phyloP scores from a whole-genome alignment of 37 sponge, comb jelly and placozoan species.

The Hexactinellida sp. region DNA sequence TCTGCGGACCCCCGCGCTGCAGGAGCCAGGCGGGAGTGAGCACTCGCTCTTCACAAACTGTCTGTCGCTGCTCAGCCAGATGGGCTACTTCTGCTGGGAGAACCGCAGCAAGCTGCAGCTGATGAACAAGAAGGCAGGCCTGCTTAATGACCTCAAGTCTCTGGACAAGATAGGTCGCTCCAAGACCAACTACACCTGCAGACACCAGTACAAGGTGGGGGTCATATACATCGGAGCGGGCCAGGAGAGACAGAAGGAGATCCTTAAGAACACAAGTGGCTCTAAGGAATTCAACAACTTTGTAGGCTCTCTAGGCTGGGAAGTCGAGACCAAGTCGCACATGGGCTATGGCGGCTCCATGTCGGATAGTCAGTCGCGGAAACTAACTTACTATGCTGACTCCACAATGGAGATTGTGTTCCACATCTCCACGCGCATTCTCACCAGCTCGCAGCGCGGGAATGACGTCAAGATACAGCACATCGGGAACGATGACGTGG shows the following conservation, averaged over 20 bases:
- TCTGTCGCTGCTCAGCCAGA: constrained; percentile 44
- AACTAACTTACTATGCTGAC: constrained; percentile 74
- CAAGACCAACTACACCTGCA: constrained; percentile 37
- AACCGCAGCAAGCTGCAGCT: constrained; percentile 47
- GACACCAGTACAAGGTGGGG: constrained; percentile 92
- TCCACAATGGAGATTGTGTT: constrained; percentile 86
- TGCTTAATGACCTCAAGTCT: constrained; percentile 70
- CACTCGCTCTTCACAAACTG: constrained; percentile 28
- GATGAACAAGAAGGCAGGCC: constrained; percentile 53
- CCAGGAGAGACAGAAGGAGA: constrained; percentile 73
- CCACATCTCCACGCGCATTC: constrained; percentile 88
- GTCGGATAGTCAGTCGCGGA: neutral
- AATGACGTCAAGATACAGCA: constrained; percentile 56
- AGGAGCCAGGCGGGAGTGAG: neutral
- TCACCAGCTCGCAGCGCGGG: constrained; percentile 21
- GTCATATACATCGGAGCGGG: constrained; percentile 82
- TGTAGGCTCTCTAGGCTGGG: constrained; percentile 93
- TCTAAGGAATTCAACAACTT: constrained; percentile 80
- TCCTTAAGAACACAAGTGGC: constrained; percentile 62
- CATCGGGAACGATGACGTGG: constrained; percentile 92
- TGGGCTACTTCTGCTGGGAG: constrained; percentile 56
- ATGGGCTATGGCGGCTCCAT: neutral
- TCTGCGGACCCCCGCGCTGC: neutral
- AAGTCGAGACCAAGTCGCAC: constrained; percentile 41
- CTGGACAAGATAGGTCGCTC: constrained; percentile 39